Evolutionary conservation across 2,888 invertebrate genomes (phyloP).

Genomic region (Dermolepida albohirtum): DNA sequence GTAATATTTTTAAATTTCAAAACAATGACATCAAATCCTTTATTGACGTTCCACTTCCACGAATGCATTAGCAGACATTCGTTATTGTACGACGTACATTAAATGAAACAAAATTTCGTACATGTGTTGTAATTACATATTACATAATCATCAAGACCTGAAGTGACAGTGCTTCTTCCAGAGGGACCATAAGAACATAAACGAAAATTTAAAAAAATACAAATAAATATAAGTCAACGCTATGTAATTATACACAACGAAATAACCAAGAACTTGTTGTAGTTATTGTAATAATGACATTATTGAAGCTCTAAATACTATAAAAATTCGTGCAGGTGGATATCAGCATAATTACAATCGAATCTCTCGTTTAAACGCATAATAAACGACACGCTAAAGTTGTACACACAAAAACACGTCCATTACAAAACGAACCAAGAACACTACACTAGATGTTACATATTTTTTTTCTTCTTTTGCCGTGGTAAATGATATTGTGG

Average conservation of each 20-base stretch:
- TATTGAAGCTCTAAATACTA: slow-evolving; percentile 4
- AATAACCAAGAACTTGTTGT: not conserved
- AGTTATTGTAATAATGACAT: not conserved
- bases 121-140: no score
- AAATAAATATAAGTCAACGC: not conserved
- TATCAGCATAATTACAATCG: slow-evolving; percentile 8
- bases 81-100: no score
- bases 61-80: no score
- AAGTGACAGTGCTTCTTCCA: slow-evolving; percentile 1
- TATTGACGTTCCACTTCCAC: no score
- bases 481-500: slow-evolving; percentile 7
- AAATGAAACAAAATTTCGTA: no score
- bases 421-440: not conserved
- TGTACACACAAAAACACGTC: no score
- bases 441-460: slow-evolving; percentile 5
- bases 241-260: no score
- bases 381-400: slow-evolving; percentile 6
- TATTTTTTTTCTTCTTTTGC: slow-evolving; percentile 1
- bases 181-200: not conserved
- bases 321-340: slow-evolving; percentile 5
- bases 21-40: no score
- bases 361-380: slow-evolving; percentile 5
- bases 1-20: no score
- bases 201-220: slow-evolving; percentile 1
- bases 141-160: not conserved